These are phyloP conservation scores for Gobius niger DNA, from an alignment of 2,113 vertebrate genomes.

Conservation along the genomic window DNA sequence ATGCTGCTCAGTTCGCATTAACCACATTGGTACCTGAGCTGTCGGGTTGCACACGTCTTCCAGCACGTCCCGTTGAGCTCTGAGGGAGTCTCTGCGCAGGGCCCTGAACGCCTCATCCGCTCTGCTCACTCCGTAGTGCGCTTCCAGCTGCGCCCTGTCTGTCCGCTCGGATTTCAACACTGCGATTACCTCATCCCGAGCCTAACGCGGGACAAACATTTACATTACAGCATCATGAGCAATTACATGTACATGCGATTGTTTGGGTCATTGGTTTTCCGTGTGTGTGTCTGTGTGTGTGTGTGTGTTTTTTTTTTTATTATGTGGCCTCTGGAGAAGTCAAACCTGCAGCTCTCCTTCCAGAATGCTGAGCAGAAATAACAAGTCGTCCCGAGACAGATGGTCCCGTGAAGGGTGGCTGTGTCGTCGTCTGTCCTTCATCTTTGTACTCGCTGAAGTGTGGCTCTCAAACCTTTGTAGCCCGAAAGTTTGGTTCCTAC, in stretches of 20 bases:
- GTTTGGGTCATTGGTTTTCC: neutral
- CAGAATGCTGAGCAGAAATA: slow-evolving; percentile 61
- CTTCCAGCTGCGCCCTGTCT: slow-evolving; percentile 82
- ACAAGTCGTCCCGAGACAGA: slow-evolving; percentile 55
- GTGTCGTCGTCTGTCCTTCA: slow-evolving; percentile 16
- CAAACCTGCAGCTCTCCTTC: slow-evolving; percentile 64
- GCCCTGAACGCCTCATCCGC: slow-evolving; percentile 83
- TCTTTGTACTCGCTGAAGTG: slow-evolving; percentile 5
- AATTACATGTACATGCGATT: neutral
- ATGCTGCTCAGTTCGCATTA: slow-evolving; percentile 34
- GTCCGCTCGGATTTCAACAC: slow-evolving; percentile 87
- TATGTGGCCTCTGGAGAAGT: neutral
- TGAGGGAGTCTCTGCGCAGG: slow-evolving; percentile 84
- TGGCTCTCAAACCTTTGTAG: neutral
- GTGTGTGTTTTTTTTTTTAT: neutral
- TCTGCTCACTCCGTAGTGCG: slow-evolving; percentile 84
- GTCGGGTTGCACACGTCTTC: slow-evolving; percentile 85
- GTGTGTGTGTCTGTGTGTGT: too few relatives aligned
- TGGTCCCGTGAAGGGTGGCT: slow-evolving; percentile 17
- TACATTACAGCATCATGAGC: neutral
- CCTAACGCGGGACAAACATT: slow-evolving; percentile 67
- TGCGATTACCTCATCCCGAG: slow-evolving; percentile 87
- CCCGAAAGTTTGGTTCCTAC: neutral
- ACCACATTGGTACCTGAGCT: slow-evolving; percentile 79
- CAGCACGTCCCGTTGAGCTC: slow-evolving; percentile 77